These are phyloP conservation scores for Limonius californicus DNA, from an alignment of 1,140 invertebrate species.

Conservation along the genomic window DNA sequence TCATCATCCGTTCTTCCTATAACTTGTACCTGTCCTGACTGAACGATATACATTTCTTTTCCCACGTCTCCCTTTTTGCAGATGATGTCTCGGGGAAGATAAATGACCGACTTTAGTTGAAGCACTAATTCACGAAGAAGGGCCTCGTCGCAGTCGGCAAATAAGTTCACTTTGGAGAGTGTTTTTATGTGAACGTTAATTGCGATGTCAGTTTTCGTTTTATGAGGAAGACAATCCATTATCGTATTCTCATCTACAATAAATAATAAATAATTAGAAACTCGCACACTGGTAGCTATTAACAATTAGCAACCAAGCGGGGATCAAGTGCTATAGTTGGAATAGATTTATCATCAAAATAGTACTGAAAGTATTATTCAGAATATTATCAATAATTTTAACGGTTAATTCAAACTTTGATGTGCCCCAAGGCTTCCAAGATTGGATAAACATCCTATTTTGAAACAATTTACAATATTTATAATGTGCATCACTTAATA, in stretches of 20 bases:
- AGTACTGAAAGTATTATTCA: too few species aligned
- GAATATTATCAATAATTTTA: too few species aligned
- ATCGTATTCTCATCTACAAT: constrained; percentile 78
- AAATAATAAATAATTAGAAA: too few species aligned
- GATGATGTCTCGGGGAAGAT: constrained; percentile 84
- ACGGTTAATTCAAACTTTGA: too few species aligned
- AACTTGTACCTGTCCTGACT: constrained; percentile 68
- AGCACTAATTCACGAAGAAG: constrained; percentile 86
- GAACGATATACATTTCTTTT: constrained; percentile 95
- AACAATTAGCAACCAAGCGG: too few species aligned
- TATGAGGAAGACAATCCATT: constrained; percentile 77
- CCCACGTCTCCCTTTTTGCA: constrained; percentile 88
- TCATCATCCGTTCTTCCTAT: constrained; percentile 63
- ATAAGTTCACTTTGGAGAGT: constrained; percentile 79
- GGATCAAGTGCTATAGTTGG: too few species aligned
- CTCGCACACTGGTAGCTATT: too few species aligned
- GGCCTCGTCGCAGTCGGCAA: constrained; percentile 84
- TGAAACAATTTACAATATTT: too few species aligned
- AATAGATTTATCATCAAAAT: too few species aligned
- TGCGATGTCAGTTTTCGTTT: constrained; percentile 89
- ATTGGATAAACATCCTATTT: too few species aligned
- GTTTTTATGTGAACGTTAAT: constrained; percentile 88
- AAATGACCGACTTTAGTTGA: constrained; percentile 83
- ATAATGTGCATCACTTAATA: too few species aligned
- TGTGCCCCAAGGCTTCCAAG: too few species aligned